Evolutionary conservation across 2,113 vertebrate genomes (phyloP).

Genomic region (Gymnobelideus leadbeateri): DNA sequence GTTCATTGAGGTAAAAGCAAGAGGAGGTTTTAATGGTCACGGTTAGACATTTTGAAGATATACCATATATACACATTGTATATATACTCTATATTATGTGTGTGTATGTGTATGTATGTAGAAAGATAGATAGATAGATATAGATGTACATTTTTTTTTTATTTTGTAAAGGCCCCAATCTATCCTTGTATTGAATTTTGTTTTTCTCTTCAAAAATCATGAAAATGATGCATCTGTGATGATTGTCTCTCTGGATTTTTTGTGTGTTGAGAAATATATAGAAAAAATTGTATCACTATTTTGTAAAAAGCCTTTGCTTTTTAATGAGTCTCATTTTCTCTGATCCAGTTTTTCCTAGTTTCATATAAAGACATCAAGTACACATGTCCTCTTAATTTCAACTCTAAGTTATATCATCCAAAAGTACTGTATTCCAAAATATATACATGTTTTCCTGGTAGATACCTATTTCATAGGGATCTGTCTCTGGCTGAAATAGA

Average conservation of each 20-base stretch:
- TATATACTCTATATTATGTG: not conserved
- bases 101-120: not conserved
- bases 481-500: conserved; percentile 20
- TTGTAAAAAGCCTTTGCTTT: not conserved
- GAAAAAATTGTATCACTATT: not conserved
- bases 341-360: not conserved
- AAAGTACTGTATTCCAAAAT: not conserved
- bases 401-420: conserved; percentile 21
- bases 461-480: conserved; percentile 1
- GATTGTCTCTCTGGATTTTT: not conserved
- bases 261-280: not conserved
- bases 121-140: not conserved
- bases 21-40: conserved; percentile 54
- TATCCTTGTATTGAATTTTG: not conserved
- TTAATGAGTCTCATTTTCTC: not conserved
- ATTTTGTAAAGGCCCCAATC: conserved; percentile 22
- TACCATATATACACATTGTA: not conserved
- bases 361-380: not conserved
- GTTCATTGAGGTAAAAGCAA: conserved; percentile 52
- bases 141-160: not conserved
- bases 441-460: not conserved
- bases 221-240: not conserved
- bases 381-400: not conserved
- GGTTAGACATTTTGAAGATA: conserved; percentile 52
- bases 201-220: conserved; percentile 37